These are phyloP conservation scores for Eristalis tenax DNA, from an alignment of 2,888 invertebrate genomes.

Conservation along the genomic window DNA sequence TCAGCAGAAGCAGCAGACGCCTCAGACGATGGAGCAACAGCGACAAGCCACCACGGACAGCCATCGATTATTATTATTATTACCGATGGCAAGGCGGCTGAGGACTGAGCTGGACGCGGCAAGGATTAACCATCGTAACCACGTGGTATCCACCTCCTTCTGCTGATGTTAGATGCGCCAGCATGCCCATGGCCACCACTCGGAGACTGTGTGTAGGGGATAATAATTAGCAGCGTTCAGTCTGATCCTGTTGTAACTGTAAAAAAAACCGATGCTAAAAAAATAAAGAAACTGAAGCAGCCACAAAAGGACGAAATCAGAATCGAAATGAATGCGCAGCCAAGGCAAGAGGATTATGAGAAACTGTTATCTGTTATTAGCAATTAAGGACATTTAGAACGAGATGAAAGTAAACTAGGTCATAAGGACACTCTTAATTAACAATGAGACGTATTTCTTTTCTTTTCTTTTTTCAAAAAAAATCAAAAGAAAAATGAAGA, in stretches of 20 bases:
- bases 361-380: constrained; percentile 63
- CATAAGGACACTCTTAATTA: constrained; percentile 46
- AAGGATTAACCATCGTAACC: constrained; percentile 29
- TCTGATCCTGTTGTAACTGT: constrained; percentile 79
- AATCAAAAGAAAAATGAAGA: not conserved
- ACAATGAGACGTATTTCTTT: not conserved
- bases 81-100: constrained; percentile 38
- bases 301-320: not conserved
- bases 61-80: constrained; percentile 30
- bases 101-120: constrained; percentile 4
- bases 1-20: constrained; percentile 43
- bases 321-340: not conserved
- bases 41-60: constrained; percentile 16
- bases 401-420: constrained; percentile 15
- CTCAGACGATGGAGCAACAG: constrained; percentile 33
- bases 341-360: constrained; percentile 3
- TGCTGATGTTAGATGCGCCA: constrained; percentile 60
- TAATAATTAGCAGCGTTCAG: constrained; percentile 45
- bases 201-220: constrained; percentile 37
- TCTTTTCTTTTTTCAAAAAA: not conserved
- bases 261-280: constrained; percentile 15
- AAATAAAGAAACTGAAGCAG: not conserved
- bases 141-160: not conserved
- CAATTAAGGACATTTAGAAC: constrained; percentile 40
- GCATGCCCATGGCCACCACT: not conserved